A percentile compares a stretch with the other conserved stretches of the same genome.
Conservation (phyloP, 2,888 invertebrate species). For the Aromia moschata region DNA sequence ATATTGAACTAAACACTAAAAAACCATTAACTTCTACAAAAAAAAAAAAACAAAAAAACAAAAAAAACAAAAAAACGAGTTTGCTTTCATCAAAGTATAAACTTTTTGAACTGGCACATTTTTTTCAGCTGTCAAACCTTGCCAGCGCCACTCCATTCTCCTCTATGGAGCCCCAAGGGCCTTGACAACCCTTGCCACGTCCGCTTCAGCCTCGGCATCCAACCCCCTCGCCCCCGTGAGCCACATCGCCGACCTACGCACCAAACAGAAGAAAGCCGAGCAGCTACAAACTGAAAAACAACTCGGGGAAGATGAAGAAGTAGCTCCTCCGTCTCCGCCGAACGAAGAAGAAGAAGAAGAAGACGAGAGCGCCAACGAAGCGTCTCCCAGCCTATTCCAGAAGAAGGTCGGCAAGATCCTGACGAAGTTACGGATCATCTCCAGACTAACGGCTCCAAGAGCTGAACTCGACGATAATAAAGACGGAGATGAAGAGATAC, state of each 20-base stretch:
- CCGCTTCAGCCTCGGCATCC: conserved; percentile 41
- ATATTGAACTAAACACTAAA: too few species aligned
- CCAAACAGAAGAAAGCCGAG: conserved; percentile 34
- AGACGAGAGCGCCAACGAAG: conserved; percentile 37
- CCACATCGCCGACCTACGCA: conserved; percentile 42
- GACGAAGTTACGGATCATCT: conserved; percentile 40
- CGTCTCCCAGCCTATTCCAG: conserved; percentile 39
- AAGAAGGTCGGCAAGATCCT: conserved; percentile 46
- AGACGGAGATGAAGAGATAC: background rate
- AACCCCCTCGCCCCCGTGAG: conserved; percentile 27
- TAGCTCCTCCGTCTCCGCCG: conserved; percentile 13
- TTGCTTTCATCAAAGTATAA: too few species aligned
- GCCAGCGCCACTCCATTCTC: conserved; percentile 31
- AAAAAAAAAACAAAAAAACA: too few species aligned
- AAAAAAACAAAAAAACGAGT: too few species aligned
- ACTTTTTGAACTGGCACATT: too few species aligned
- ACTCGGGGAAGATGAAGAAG: conserved; percentile 29
- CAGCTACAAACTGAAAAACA: conserved; percentile 32
- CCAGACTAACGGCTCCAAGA: conserved; percentile 15
- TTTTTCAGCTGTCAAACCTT: background rate
- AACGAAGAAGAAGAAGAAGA: too few species aligned
- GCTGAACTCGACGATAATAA: background rate
- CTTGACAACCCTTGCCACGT: conserved; percentile 30
- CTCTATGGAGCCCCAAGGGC: conserved; percentile 33
- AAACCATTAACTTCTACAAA: too few species aligned